Base-by-base conservation (phyloP, 2,113 vertebrate species). In the Gulo gulo region DNA sequence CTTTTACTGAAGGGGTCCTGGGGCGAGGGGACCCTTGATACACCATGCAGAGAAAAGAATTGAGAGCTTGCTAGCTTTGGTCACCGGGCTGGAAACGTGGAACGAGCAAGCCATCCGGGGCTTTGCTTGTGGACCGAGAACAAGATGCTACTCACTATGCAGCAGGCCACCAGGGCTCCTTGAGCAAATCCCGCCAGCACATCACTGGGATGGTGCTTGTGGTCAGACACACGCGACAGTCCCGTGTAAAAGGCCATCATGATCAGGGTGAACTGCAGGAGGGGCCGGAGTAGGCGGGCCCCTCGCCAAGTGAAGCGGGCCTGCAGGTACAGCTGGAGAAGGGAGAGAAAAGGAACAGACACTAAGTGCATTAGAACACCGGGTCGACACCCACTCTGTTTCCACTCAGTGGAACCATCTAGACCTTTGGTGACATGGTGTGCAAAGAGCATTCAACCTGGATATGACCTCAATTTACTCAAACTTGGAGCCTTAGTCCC, bases 171-270 rank as follows among this genome's bases (percentile, higher is more conserved):
- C 98, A 99, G 98, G 87, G 99, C 99, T 73, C 99, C 99, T 98
- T 99, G 99, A 34, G 98, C 97, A 91, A 99, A 99, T 45, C 99
- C 99, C 0, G 99, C 99, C 99, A 99, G 98, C 71, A 99, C 99
- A 0, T 99, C 99, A 0, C 99, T 98, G 81, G 99, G 99, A 98
- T 99, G 99, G 97, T 99, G 99, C 98, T 99, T 99, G 98, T 99
- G 99, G 98, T 99, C 99, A 0, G 99, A 99, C 2, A 99, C 99
- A 0, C 99, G 99, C 79, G 99, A 99, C 98, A 99, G 97, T 91
- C 99, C 99, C 0, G 99, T 99, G 99, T 99, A 99, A 97, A 99
- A 99, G 0, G 99, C 99, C 99, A 99, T 99, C 99, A 99, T 99
- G 98, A 99, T 97, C 93, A 99, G 99, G n/a, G 99, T 99, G 99